Percentiles rank a stretch among this genome's conserved stretches.
These are phyloP conservation scores for Hemibagrus guttatus DNA, from an alignment of 2,797 vertebrate species.

Conservation along the genomic window DNA sequence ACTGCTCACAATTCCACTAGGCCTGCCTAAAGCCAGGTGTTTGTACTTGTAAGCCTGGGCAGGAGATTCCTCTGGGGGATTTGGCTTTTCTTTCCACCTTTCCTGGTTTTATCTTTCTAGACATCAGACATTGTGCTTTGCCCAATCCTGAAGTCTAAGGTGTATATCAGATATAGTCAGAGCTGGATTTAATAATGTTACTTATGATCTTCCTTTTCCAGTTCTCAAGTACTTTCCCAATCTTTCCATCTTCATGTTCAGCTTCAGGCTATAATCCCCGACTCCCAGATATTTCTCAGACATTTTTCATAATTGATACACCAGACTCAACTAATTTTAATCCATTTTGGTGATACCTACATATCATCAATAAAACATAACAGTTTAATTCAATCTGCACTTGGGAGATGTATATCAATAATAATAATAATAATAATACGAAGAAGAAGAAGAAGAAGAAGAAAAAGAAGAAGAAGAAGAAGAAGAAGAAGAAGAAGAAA, in stretches of 20 bases:
- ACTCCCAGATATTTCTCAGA: conserved; percentile 66
- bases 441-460: not conserved
- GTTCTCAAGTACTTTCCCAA: conserved; percentile 55
- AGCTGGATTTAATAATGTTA: not conserved
- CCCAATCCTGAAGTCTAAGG: conserved; percentile 69
- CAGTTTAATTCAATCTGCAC: not conserved
- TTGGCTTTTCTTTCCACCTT: conserved; percentile 58
- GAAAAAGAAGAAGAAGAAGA: not conserved
- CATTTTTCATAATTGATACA: conserved; percentile 69
- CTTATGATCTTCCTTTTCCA: conserved; percentile 56
- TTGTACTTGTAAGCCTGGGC: conserved; percentile 36
- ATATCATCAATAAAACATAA: not conserved
- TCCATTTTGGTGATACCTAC: conserved; percentile 39
- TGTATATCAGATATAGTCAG: not conserved
- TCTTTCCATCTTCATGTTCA: conserved; percentile 57
- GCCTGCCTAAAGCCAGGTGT: conserved; percentile 8
- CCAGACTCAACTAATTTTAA: conserved; percentile 59
- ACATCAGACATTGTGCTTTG: conserved; percentile 40
- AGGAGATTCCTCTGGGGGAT: conserved; percentile 30
- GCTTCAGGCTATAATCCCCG: conserved; percentile 56
- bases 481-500: too few relatives aligned
- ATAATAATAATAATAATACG: not conserved
- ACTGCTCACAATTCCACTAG: conserved; percentile 36
- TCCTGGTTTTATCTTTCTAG: conserved; percentile 52
- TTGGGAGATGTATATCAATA: not conserved